Evolutionary conservation across 2,113 vertebrate species (phyloP), one percentile per base, ranked within the genome.

Genomic region (Toxotes chatareus): DNA sequence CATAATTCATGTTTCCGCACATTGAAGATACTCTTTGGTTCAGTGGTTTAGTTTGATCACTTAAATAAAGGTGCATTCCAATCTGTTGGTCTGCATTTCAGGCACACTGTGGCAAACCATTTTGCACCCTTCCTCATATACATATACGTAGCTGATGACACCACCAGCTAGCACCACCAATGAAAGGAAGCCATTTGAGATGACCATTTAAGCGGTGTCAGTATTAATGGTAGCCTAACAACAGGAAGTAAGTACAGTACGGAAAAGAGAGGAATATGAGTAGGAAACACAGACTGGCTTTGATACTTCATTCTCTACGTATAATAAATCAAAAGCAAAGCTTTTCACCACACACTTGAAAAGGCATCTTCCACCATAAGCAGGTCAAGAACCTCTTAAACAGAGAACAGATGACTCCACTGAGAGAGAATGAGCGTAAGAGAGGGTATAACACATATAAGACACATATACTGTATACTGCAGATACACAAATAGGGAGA

Each of bases 311-410:
- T 73, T 72, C 60, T 65, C n/a, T 21, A 12, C 21, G 17, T 19
- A 51, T 51, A 51, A 51, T 51, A n/a, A 51, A 51, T 51, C 49
- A 8, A 61, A 66, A 73, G 23, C 12, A 7, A 13, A n/a, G 62
- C 44, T 63, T 73, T 82, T 80, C 57, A 55, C 44, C 13, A 34
- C 16, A 46, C 49, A 12, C 19, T 51, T 51, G 19, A 51, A 51
- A 51, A 51, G 49, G n/a, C 63, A 79, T 76, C 62, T 71, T 82
- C 42, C 57, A 47, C 21, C 31, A 74, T 46, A 85, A 83, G n/a
- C 79, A 71, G 82, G 85, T 90, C 89, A 86, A 88, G 71, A 79
- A 81, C 74, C 78, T 86, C 76, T 89, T 42, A 80, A 87, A 73
- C 59, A 73, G 84, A 68, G 16, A 19, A 49, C 16, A 4, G 6